Evolutionary conservation across 2,113 vertebrate genomes (phyloP).

Genomic region (Rhinogobius similis): DNA sequence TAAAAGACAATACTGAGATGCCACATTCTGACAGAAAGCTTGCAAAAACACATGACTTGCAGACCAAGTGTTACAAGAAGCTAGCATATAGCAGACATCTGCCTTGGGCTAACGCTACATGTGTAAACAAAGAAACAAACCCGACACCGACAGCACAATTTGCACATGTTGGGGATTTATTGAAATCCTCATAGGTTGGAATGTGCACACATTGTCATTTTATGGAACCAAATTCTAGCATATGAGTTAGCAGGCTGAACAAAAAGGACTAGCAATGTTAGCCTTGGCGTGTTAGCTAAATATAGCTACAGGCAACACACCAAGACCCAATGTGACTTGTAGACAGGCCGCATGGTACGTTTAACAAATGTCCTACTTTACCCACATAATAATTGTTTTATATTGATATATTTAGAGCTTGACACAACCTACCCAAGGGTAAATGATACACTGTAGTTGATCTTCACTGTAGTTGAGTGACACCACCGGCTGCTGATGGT

Average conservation of each 20-base stretch:
- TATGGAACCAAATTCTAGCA: background rate
- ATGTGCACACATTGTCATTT: background rate
- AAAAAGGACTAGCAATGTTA: conserved; percentile 39
- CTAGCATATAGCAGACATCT: conserved; percentile 8
- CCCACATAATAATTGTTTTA: background rate
- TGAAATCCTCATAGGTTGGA: background rate
- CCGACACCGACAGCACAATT: background rate
- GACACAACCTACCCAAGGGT: conserved; percentile 68
- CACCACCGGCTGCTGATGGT: conserved; percentile 73
- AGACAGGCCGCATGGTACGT: background rate
- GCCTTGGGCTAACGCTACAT: conserved; percentile 40
- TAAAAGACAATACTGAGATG: background rate
- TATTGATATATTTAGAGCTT: background rate
- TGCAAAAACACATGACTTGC: background rate
- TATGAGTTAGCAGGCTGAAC: background rate
- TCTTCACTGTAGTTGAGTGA: conserved; percentile 71
- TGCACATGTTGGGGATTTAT: background rate
- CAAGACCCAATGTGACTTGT: background rate
- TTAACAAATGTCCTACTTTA: accelerated
- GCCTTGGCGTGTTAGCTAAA: conserved; percentile 51
- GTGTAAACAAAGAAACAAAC: conserved; percentile 67
- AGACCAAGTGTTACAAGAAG: background rate
- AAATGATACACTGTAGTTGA: conserved; percentile 27
- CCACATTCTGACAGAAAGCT: background rate
- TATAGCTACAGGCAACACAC: conserved; percentile 50